Evolutionary conservation across 2,797 vertebrate species (phyloP), one percentile per base, ranked within the genome.

Genomic region (Alectoris magna): DNA sequence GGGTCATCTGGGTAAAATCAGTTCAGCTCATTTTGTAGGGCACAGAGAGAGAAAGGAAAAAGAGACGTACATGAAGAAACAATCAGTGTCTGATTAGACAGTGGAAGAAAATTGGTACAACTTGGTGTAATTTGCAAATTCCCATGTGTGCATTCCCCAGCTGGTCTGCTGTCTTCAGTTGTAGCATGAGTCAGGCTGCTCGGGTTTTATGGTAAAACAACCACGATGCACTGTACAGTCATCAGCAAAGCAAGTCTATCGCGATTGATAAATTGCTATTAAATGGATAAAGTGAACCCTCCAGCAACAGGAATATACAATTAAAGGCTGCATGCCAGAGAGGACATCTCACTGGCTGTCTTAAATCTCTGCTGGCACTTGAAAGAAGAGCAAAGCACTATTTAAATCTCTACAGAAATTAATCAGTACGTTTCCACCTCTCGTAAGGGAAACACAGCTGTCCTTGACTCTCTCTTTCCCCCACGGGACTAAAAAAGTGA

Each of bases 81-180:
- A 78, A 72, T 74, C 60, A 62, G 66, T 83, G 55, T 55, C 74
- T 87, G 78, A 91, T 90, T 84, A 93, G 77, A 69, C 11, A 34
- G 36, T 14, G 17, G 44, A 75, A n/a, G 18, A 56, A 87, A 93
- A 82, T 21, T 34, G 44, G 41, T 66, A 84, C n/a, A 84, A 67
- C 9, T 26, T 27, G 31, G 56, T 8, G 6, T 39, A 79, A 90
- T 4, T n/a, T 76, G 67, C 39, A 64, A 59, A 84, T 68, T 56
- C 41, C 49, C 79, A 48, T 69, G 64, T 79, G 31, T 41, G 6
- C 36, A 14, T 19, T 71, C 68, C 79, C 63, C 49, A 76, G 60
- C 59, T 53, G 43, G 19, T 38, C 31, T 12, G 41, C 0, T 81
- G 29, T 39, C 73, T 58, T 67, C 48, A 49, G 56, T 53, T 91